phyloP scores from a whole-genome alignment of 2,888 invertebrate species.

The Mythimna impura region DNA sequence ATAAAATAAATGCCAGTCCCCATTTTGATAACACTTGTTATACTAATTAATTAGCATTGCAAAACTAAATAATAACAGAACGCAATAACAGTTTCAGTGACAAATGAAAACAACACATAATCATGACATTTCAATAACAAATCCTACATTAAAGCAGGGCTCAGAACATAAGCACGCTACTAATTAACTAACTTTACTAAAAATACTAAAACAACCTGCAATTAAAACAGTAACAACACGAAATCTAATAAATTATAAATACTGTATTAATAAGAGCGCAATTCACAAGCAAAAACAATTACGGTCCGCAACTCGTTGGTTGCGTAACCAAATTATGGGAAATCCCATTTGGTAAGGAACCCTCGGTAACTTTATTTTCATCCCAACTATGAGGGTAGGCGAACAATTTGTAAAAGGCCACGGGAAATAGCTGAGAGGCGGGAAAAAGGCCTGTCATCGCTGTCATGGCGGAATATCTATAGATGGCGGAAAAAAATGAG shows the following conservation, averaged over 20 bases:
- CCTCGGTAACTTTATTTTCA: constrained; percentile 84
- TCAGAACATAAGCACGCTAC: constrained; percentile 33
- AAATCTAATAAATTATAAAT: constrained; percentile 62
- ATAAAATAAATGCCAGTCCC: background rate
- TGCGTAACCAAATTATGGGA: constrained; percentile 86
- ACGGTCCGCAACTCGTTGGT: constrained; percentile 77
- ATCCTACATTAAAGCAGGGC: constrained; percentile 40
- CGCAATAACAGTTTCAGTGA: constrained; percentile 46
- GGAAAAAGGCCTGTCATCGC: constrained; percentile 87
- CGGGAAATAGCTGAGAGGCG: constrained; percentile 85
- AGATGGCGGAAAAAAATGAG: constrained; percentile 81
- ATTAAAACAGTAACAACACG: constrained; percentile 63
- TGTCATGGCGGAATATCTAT: constrained; percentile 85
- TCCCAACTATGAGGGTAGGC: constrained; percentile 81
- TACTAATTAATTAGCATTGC: constrained; percentile 52
- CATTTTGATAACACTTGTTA: constrained; percentile 31
- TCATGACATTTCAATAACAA: constrained; percentile 46
- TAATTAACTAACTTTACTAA: constrained; percentile 76
- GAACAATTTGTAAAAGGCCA: constrained; percentile 86
- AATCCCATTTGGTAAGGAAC: constrained; percentile 85
- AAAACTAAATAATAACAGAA: constrained; percentile 37
- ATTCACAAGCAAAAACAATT: constrained; percentile 79
- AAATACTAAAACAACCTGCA: constrained; percentile 59
- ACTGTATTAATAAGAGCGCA: constrained; percentile 66
- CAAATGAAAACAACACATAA: constrained; percentile 46